phyloP scores from a whole-genome alignment of 2,113 vertebrate genomes.

The Lophochroa leadbeateri region DNA sequence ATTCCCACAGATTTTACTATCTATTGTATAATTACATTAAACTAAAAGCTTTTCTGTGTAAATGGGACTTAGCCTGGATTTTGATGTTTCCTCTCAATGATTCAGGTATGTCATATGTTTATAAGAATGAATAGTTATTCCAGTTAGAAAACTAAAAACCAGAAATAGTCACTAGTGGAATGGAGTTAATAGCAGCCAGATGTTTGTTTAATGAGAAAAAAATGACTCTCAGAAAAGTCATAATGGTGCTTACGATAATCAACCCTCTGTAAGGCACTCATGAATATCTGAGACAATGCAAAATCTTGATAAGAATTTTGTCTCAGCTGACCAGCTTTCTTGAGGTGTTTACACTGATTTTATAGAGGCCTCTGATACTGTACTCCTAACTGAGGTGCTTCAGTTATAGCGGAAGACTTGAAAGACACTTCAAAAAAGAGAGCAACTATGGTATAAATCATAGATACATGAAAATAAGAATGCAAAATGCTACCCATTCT shows the following conservation, averaged over 20 bases:
- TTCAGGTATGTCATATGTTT: not conserved
- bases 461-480: not conserved
- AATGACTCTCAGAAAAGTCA: not conserved
- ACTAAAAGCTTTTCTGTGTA: not conserved
- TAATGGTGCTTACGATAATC: not conserved
- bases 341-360: not conserved
- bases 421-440: not conserved
- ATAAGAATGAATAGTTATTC: not conserved
- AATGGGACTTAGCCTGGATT: not conserved
- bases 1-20: not conserved
- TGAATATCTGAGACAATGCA: not conserved
- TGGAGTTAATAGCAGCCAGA: not conserved
- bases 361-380: not conserved
- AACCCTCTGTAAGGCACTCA: not conserved
- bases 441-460: not conserved
- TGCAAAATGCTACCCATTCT: not conserved
- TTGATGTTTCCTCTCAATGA: not conserved
- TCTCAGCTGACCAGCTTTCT: not conserved
- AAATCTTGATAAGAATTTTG: not conserved
- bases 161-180: not conserved
- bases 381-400: not conserved
- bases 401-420: not conserved
- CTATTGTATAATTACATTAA: not conserved
- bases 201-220: not conserved
- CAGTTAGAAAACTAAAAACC: not conserved